Percentiles rank a stretch among this genome's conserved stretches.
Evolutionary conservation across 2,797 vertebrate genomes (phyloP).

Genomic region (Rhodeus uyekii): DNA sequence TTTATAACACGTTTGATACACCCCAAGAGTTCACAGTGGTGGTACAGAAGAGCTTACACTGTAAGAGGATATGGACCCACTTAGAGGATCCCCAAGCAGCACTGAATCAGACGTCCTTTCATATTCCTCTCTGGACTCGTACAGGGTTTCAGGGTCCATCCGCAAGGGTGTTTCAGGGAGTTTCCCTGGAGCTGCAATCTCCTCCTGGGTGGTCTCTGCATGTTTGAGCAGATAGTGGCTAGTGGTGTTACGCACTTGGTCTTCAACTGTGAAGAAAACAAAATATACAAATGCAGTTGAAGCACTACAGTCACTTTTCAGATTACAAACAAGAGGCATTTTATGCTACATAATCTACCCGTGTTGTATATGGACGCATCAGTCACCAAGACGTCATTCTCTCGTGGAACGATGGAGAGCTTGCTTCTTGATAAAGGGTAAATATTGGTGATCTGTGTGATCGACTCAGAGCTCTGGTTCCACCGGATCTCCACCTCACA

Average conservation of each 20-base stretch:
- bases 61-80: slow-evolving; percentile 86
- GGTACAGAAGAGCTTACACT: slow-evolving; percentile 76
- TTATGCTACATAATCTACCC: slow-evolving; percentile 71
- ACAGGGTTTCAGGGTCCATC: slow-evolving; percentile 76
- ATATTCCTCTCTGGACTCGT: slow-evolving; percentile 76
- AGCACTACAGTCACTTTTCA: not conserved
- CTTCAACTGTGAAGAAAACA: slow-evolving; percentile 67
- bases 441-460: slow-evolving; percentile 83
- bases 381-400: slow-evolving; percentile 84
- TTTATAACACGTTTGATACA: no score
- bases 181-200: slow-evolving; percentile 87
- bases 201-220: slow-evolving; percentile 88
- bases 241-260: slow-evolving; percentile 85
- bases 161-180: slow-evolving; percentile 93
- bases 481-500: slow-evolving; percentile 89
- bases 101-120: slow-evolving; percentile 78
- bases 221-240: slow-evolving; percentile 86
- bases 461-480: slow-evolving; percentile 80
- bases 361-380: slow-evolving; percentile 80
- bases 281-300: not conserved
- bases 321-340: not conserved
- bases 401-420: slow-evolving; percentile 84
- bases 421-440: slow-evolving; percentile 88
- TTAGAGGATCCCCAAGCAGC: slow-evolving; percentile 81
- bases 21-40: not conserved